Percentiles rank a stretch among this genome's conserved stretches.
Evolutionary conservation across 2,888 invertebrate genomes (phyloP).

Genomic region (Andrena bucephala): DNA sequence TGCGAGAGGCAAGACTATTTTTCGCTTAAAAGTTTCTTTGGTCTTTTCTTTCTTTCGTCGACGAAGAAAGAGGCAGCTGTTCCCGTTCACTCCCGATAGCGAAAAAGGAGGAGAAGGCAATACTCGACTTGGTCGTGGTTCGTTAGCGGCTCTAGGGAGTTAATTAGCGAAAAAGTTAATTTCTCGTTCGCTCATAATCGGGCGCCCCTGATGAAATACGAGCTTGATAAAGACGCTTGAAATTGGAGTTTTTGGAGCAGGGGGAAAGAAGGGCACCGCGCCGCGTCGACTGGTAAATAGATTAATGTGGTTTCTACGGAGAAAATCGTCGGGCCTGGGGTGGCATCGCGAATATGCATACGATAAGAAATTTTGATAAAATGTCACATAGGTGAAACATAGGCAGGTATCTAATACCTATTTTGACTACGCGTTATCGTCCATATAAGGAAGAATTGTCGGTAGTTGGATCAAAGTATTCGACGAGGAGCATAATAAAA

Average conservation of each 20-base stretch:
- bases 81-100: slow-evolving; percentile 10
- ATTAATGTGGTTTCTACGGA: slow-evolving; percentile 79
- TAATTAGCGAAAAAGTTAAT: slow-evolving; percentile 84
- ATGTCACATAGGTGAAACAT: too few species aligned
- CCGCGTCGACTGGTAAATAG: slow-evolving; percentile 77
- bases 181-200: slow-evolving; percentile 82
- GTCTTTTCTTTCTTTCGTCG: background rate
- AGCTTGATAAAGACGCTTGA: slow-evolving; percentile 82
- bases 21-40: background rate
- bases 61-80: background rate
- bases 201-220: slow-evolving; percentile 83
- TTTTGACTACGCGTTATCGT: too few species aligned
- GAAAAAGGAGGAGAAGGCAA: slow-evolving; percentile 62
- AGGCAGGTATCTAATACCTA: too few species aligned
- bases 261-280: slow-evolving; percentile 49
- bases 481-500: too few species aligned
- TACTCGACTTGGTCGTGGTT: slow-evolving; percentile 77
- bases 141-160: slow-evolving; percentile 83
- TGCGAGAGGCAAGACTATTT: background rate
- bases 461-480: too few species aligned
- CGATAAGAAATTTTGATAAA: background rate
- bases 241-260: slow-evolving; percentile 78
- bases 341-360: background rate
- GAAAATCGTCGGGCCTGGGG: slow-evolving; percentile 54
- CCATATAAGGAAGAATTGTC: too few species aligned